phyloP scores from a whole-genome alignment of 2,113 vertebrate genomes.

The Pardalotus punctatus region DNA sequence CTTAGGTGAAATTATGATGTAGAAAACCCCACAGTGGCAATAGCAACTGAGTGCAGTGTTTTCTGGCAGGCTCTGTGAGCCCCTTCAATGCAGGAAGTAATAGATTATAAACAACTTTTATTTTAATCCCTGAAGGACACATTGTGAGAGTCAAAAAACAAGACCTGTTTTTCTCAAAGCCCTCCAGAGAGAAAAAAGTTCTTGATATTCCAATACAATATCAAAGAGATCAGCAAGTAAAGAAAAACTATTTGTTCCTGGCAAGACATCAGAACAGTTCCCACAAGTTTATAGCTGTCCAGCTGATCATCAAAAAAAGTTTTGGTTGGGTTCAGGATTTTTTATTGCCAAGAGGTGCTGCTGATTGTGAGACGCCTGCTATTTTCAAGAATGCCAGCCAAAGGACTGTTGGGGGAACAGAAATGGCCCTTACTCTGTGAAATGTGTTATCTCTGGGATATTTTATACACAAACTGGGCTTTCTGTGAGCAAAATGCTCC shows the following conservation, averaged over 20 bases:
- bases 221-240: conserved; percentile 53
- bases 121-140: conserved; percentile 49
- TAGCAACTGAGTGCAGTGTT: not conserved
- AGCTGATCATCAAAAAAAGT: conserved; percentile 26
- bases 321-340: not conserved
- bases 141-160: conserved; percentile 24
- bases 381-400: conserved; percentile 18
- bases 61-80: conserved; percentile 25
- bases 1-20: not conserved
- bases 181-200: not conserved
- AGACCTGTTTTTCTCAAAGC: conserved; percentile 43
- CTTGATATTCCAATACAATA: conserved; percentile 48
- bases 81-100: conserved; percentile 56
- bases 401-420: not conserved
- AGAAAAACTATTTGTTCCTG: conserved; percentile 60
- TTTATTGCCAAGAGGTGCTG: conserved; percentile 18
- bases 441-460: not conserved
- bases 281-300: conserved; percentile 41
- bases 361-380: not conserved
- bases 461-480: not conserved
- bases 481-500: not conserved
- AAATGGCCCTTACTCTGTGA: not conserved
- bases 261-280: conserved; percentile 47
- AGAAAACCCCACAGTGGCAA: not conserved
- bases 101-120: conserved; percentile 61